These are phyloP conservation scores for Hassar affinis DNA, from an alignment of 2,113 vertebrate genomes.

Conservation along the genomic window DNA sequence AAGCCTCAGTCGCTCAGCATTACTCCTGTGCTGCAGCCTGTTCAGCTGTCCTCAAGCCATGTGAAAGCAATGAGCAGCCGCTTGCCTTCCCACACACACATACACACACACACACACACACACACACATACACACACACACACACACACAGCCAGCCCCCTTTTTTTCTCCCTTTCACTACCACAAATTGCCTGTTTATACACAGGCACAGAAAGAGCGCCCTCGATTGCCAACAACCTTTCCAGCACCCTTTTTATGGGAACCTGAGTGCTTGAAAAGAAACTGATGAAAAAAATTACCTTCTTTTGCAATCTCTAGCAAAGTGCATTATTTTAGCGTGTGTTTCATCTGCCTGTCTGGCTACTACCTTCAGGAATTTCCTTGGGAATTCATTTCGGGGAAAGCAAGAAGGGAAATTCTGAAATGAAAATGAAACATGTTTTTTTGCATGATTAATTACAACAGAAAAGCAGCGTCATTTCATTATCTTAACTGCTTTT, in stretches of 20 bases:
- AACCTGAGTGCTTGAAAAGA: not conserved
- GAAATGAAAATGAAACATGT: not conserved
- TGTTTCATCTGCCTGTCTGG: not conserved
- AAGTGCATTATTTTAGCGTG: not conserved
- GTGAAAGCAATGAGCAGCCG: slow-evolving; percentile 44
- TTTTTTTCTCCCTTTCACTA: slow-evolving; percentile 33
- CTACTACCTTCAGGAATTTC: not conserved
- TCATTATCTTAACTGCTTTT: too few relatives aligned
- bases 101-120: slow-evolving; percentile 3
- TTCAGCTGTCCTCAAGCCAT: slow-evolving; percentile 37
- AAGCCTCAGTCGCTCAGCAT: not conserved
- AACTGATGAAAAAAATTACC: slow-evolving; percentile 6
- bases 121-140: not conserved
- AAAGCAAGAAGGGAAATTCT: not conserved
- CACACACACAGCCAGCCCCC: slow-evolving; percentile 28
- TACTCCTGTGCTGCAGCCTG: slow-evolving; percentile 6
- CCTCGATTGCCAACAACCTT: slow-evolving; percentile 36
- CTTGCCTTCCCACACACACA: slow-evolving; percentile 9
- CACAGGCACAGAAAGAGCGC: slow-evolving; percentile 39
- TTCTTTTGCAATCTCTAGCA: slow-evolving; percentile 14
- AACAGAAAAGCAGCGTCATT: not conserved
- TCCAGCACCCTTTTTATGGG: slow-evolving; percentile 12
- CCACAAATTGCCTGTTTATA: slow-evolving; percentile 24
- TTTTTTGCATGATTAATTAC: not conserved
- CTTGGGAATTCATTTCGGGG: not conserved